These are phyloP conservation scores for Trissonchulus sp. DNA, from an alignment of 2,888 invertebrate genomes.

Conservation along the genomic window DNA sequence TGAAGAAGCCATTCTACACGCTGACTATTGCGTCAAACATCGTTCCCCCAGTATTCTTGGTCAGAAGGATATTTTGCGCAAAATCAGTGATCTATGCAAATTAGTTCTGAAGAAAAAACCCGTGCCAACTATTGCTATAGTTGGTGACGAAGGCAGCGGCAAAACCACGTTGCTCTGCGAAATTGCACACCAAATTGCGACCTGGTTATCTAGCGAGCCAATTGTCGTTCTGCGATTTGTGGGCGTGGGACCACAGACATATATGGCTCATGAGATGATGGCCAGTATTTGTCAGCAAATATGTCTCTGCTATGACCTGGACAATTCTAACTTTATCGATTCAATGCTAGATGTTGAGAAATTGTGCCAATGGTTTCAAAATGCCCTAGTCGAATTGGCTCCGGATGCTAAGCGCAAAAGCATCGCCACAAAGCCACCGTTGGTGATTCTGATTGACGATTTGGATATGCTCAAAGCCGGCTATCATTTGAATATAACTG, in stretches of 20 bases:
- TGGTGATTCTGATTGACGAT: slow-evolving; percentile 48
- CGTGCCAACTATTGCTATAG: background rate
- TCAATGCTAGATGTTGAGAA: background rate
- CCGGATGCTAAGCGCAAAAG: background rate
- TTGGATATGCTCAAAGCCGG: slow-evolving; percentile 44
- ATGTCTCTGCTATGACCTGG: slow-evolving; percentile 11
- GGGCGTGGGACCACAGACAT: background rate
- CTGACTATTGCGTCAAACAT: background rate
- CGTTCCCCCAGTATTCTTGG: slow-evolving; percentile 16
- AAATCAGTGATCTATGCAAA: background rate
- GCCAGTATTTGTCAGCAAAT: slow-evolving; percentile 22
- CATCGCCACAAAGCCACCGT: slow-evolving; percentile 34
- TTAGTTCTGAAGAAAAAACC: slow-evolving; percentile 16
- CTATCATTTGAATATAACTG: slow-evolving; percentile 26
- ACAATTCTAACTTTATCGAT: background rate
- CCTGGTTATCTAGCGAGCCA: background rate
- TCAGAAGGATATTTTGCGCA: background rate
- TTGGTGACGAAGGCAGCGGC: slow-evolving; percentile 39
- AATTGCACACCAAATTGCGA: slow-evolving; percentile 41
- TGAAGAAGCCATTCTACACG: slow-evolving; percentile 11
- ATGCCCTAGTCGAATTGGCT: background rate
- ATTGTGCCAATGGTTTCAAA: background rate
- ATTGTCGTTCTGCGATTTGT: background rate
- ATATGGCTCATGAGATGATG: slow-evolving; percentile 16
- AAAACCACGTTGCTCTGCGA: slow-evolving; percentile 41